Base-by-base conservation (phyloP, 2,113 vertebrate species). In the Heteronetta atricapilla region DNA sequence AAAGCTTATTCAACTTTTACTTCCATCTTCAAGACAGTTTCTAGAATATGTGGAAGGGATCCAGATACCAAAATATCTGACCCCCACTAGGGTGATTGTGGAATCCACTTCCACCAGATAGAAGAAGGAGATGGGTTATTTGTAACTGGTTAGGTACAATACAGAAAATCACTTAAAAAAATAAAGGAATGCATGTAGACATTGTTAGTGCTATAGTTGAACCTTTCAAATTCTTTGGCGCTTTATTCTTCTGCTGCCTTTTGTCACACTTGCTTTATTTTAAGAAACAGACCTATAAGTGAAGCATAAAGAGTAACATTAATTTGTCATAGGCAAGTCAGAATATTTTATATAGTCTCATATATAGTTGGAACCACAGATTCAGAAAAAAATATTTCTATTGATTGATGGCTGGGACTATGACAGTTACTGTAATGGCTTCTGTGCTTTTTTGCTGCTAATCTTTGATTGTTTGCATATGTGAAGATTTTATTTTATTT, bases 61-160 rank as follows among this genome's bases (percentile, higher is more conserved):
- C 13, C 40, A 79, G 31, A 6, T 23, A 28, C 5, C 19, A 20
- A 72, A 69, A 3, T 34, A 29, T 59, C 8, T 12, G 29, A 63
- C 13, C 4, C 29, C 6, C 4, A 3, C 7, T 19, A 15, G 10
- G 23, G 10, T 29, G 2, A 2, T 3, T 33, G 12, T 25, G 13
- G 33, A 62, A 84, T 26, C 8, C 2, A 15, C 62, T 75, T 48
- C 10, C 15, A 62, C 6, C 28, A 55, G 8, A 46, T 25, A 19
- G 1, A 2, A 38, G 7, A 59, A 3, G 11, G 2, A 23, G 29
- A 52, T 1, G 0, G 3, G 8, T 92, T 15, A 38, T 67, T 7
- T 7, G 5, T 79, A 36, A 48, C 52, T 76, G 29, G 5, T 10
- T 4, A 6, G 7, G 7, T 62, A 69, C 4, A 69, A 8, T 34